Conservation (phyloP, 2,797 vertebrate genomes). For the Distichodus sexfasciatus region DNA sequence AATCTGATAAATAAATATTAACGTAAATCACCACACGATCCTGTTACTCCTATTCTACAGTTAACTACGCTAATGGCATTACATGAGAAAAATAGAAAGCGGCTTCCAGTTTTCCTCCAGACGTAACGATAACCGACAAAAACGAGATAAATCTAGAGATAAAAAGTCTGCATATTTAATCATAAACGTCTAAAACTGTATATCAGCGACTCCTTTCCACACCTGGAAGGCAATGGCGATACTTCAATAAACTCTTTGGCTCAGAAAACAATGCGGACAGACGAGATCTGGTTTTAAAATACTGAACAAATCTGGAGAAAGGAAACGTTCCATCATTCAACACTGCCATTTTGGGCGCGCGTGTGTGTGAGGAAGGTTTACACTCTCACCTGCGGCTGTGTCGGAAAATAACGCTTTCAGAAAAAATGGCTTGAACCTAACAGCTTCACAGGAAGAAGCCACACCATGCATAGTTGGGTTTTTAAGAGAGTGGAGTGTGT, state of each 20-base stretch:
- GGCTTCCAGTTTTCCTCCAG: too few relatives aligned
- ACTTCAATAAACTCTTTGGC: slow-evolving; percentile 61
- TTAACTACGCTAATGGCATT: not conserved
- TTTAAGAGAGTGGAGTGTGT: not conserved
- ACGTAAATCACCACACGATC: not conserved
- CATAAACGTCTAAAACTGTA: slow-evolving; percentile 19
- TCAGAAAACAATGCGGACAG: slow-evolving; percentile 57
- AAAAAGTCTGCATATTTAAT: slow-evolving; percentile 3
- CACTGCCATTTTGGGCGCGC: not conserved
- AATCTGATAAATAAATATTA: not conserved
- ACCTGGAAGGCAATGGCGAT: slow-evolving; percentile 53
- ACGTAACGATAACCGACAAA: not conserved
- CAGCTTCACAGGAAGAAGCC: slow-evolving; percentile 15
- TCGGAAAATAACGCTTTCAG: too few relatives aligned
- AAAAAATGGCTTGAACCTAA: slow-evolving; percentile 16
- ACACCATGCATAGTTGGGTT: slow-evolving; percentile 32
- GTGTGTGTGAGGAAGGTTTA: not conserved
- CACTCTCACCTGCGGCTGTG: not conserved
- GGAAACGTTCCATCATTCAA: slow-evolving; percentile 22
- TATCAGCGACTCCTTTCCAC: slow-evolving; percentile 19
- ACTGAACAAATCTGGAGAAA: slow-evolving; percentile 2
- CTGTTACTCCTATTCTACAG: not conserved
- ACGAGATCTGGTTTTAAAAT: not conserved
- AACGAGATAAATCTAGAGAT: slow-evolving; percentile 11
- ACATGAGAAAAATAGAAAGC: too few relatives aligned